Conservation (phyloP, 2,888 invertebrate species). For the Bellardia bayeri region DNA sequence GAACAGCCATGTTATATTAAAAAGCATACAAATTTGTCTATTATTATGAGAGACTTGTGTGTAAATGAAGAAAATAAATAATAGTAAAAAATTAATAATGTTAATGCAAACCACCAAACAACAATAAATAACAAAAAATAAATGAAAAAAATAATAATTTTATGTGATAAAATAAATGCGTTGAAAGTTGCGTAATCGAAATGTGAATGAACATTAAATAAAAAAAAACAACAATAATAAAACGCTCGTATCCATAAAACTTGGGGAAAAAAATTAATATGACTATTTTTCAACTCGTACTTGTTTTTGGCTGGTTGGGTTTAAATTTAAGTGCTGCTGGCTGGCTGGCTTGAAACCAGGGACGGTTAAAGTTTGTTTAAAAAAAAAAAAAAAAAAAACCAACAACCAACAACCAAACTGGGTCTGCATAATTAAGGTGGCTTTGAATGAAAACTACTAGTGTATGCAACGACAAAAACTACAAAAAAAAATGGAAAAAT, state of each 20-base stretch:
- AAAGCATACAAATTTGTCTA: no score
- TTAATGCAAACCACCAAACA: no score
- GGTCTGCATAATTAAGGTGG: constrained; percentile 40
- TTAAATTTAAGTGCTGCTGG: constrained; percentile 30
- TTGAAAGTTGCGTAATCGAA: constrained; percentile 63
- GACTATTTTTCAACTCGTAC: not conserved
- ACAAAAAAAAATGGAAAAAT: constrained; percentile 19
- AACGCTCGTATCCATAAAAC: constrained; percentile 14
- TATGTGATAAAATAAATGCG: constrained; percentile 38
- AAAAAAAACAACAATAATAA: not conserved
- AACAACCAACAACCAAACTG: not conserved
- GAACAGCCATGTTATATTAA: no score
- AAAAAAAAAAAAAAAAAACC: constrained; percentile 9
- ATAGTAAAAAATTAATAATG: no score
- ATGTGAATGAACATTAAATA: constrained; percentile 41
- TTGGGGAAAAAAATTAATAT: not conserved
- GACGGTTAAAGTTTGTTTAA: constrained; percentile 44
- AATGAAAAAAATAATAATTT: not conserved
- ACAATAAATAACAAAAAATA: no score
- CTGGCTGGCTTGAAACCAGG: constrained; percentile 34
- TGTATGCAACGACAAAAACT: constrained; percentile 7
- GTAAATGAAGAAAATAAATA: no score
- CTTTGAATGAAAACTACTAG: constrained; percentile 30
- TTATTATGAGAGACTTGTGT: no score
- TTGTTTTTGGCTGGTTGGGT: constrained; percentile 9